Conservation (phyloP, 2,888 invertebrate species). For the Euplexia lucipara region DNA sequence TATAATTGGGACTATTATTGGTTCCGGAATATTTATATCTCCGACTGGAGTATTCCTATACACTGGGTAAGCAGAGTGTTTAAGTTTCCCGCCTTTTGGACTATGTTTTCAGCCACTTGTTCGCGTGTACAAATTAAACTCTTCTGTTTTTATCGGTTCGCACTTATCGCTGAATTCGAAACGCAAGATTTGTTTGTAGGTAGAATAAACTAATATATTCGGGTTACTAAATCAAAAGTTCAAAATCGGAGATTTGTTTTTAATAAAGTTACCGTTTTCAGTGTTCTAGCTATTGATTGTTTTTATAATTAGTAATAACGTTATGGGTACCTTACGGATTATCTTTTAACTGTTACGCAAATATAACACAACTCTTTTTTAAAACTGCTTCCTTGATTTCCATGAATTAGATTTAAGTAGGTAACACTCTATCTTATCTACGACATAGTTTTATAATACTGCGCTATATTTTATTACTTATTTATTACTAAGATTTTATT, state of each 20-base stretch:
- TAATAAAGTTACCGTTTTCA: background rate
- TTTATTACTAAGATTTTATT: constrained; percentile 22
- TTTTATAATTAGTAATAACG: too few relatives aligned
- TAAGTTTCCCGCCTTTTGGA: constrained; percentile 75
- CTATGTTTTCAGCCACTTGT: constrained; percentile 54
- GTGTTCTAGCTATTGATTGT: background rate
- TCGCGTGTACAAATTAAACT: constrained; percentile 39
- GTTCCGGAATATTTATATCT: constrained; percentile 97
- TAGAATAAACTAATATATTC: constrained; percentile 38
- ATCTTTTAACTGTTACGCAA: constrained; percentile 14
- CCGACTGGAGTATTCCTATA: constrained; percentile 95
- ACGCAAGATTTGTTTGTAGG: constrained; percentile 55
- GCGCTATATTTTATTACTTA: constrained; percentile 25
- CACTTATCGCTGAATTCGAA: constrained; percentile 60
- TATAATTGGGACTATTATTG: constrained; percentile 97
- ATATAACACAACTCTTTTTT: constrained; percentile 4
- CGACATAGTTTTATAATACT: constrained; percentile 21
- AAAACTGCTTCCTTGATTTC: constrained; percentile 28
- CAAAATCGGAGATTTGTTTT: background rate
- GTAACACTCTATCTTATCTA: constrained; percentile 52
- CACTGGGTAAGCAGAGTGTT: constrained; percentile 90
- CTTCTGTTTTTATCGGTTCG: constrained; percentile 55
- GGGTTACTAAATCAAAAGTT: constrained; percentile 17
- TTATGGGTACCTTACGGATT: background rate
- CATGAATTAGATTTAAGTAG: background rate